These are phyloP conservation scores for Phymastichus coffea DNA, from an alignment of 1,140 invertebrate genomes.

Conservation along the genomic window DNA sequence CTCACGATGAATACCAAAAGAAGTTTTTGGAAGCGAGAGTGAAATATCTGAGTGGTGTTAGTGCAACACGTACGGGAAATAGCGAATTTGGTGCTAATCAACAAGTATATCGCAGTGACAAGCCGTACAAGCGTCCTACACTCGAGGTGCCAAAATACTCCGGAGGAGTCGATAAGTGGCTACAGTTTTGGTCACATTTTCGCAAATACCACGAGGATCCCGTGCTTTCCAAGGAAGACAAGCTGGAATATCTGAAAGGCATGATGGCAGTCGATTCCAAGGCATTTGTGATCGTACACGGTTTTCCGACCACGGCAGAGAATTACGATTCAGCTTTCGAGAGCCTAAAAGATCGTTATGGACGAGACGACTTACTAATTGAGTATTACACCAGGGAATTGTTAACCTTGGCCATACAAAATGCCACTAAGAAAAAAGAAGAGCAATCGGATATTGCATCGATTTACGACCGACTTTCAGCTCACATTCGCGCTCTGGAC, in stretches of 20 bases:
- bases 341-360: conserved; percentile 28
- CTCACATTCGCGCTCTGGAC: conserved; percentile 39
- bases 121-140: conserved; percentile 34
- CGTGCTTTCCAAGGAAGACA: conserved; percentile 34
- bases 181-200: conserved; percentile 46
- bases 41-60: neutral
- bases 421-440: too few relatives aligned
- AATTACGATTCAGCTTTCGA: conserved; percentile 19
- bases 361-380: conserved; percentile 32
- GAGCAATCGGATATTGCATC: conserved; percentile 19
- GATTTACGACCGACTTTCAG: conserved; percentile 38
- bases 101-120: neutral
- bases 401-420: conserved; percentile 31
- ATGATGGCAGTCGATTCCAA: conserved; percentile 20
- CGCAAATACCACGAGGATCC: conserved; percentile 42
- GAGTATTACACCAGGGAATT: conserved; percentile 38
- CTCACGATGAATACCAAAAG: conserved; percentile 25
- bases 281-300: conserved; percentile 27
- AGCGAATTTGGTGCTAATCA: too few relatives aligned
- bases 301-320: conserved; percentile 21
- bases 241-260: conserved; percentile 37
- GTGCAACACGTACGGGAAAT: neutral
- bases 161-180: conserved; percentile 42
- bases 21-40: conserved; percentile 17
- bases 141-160: conserved; percentile 40